Evolutionary conservation across 2,797 vertebrate genomes (phyloP), one percentile per base, ranked within the genome.

Genomic region (Synaphobranchus kaupii): DNA sequence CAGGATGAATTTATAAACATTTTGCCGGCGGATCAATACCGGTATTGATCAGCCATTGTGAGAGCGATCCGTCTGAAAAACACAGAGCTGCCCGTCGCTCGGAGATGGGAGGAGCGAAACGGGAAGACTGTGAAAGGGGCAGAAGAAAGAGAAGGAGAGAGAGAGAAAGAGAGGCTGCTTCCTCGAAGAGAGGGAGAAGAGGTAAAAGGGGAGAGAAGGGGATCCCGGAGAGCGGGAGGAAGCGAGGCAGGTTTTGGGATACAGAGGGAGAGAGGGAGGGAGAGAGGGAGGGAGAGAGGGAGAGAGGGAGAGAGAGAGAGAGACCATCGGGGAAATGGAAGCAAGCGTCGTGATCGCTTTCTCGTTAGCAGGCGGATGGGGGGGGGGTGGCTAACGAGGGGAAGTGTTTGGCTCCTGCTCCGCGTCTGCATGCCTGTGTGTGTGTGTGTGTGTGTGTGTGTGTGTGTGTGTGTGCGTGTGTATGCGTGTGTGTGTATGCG

Each of bases 11-110:
- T 99, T 98, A 98, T 98, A 99, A 99, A 99, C 98, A 99, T 99
- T 99, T 99, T 96, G 96, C 96, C 98, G 96, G 94, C 96, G 96
- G 97, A 99, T 99, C 98, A 98, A 99, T 99, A 99, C 96, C 96
- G 92, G 97, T 99, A 99, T 99, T 99, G 98, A 99, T 99, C 98
- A 99, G 97, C 97, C 98, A 98, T 99, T 98, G 98, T 98, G 97
- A 97, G 98, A 96, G 96, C 98, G 97, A 97, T 97, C 97, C 96
- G 97, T 98, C 96, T 96, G 95, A 96, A 44, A 80, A 96, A 95
- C 96, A 95, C 95, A 94, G 92, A 95, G 95, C 96, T 95, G 96
- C 95, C 95, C 94, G 89, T 94, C 96, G 95, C 95, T 96, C 94
- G 92, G 94, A 95, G 95, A 96, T 96, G 96, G 96, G 96, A 96